A percentile compares a stretch with the other conserved stretches of the same genome.
Evolutionary conservation across 2,113 vertebrate genomes (phyloP).

Genomic region (Pseudopipra pipra): DNA sequence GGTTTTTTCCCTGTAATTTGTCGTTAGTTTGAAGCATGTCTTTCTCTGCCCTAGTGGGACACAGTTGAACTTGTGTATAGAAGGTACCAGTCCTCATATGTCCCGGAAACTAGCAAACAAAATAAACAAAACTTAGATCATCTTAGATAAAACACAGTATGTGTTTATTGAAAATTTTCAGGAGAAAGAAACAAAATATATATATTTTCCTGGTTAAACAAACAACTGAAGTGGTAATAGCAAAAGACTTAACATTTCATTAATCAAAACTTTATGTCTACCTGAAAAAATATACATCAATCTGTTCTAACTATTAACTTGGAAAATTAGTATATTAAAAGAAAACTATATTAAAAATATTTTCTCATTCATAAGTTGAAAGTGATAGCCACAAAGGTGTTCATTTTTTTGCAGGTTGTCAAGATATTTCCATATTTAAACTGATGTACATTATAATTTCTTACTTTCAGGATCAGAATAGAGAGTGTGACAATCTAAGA

Average conservation of each 20-base stretch:
- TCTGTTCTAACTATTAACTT: background rate
- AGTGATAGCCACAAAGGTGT: background rate
- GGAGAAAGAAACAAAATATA: background rate
- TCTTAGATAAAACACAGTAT: background rate
- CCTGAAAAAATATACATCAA: background rate
- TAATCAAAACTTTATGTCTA: background rate
- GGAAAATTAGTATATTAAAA: background rate
- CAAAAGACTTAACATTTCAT: background rate
- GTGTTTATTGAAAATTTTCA: conserved; percentile 37
- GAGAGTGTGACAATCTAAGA: background rate
- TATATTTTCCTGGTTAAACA: background rate
- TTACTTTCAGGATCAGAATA: background rate
- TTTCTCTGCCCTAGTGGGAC: background rate
- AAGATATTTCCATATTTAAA: background rate
- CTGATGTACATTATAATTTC: background rate
- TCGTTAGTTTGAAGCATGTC: background rate
- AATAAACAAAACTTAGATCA: background rate
- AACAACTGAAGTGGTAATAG: background rate
- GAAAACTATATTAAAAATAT: background rate
- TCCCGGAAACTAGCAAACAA: background rate
- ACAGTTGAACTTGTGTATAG: background rate
- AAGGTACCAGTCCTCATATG: background rate
- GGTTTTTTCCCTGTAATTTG: background rate
- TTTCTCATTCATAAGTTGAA: background rate
- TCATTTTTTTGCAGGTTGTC: accelerated